Evolutionary conservation across 2,113 vertebrate species (phyloP).

Genomic region (Morone chrysops): DNA sequence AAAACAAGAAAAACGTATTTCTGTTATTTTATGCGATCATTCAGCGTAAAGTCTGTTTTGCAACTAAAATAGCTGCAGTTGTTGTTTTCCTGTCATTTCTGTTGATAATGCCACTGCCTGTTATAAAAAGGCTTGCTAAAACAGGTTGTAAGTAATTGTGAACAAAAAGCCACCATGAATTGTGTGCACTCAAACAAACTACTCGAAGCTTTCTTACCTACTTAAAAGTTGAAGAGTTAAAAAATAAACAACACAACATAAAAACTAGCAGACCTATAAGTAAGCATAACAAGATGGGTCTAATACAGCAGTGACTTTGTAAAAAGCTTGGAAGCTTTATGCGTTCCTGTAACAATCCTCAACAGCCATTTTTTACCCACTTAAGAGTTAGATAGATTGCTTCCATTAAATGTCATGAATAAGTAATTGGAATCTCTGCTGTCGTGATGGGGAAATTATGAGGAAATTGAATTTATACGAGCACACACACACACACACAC

Average conservation of each 20-base stretch:
- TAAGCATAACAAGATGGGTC: background rate
- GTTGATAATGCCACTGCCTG: constrained; percentile 36
- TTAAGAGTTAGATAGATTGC: constrained; percentile 35
- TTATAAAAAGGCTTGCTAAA: constrained; percentile 8
- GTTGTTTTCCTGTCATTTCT: constrained; percentile 36
- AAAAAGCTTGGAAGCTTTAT: constrained; percentile 12
- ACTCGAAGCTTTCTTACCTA: constrained; percentile 10
- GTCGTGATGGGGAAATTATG: constrained; percentile 23
- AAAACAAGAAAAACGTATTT: constrained; percentile 13
- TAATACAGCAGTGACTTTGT: background rate
- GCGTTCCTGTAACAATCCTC: constrained; percentile 4
- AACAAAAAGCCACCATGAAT: constrained; percentile 8
- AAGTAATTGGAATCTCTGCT: constrained; percentile 38
- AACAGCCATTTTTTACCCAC: constrained; percentile 9
- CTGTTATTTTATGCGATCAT: constrained; percentile 12
- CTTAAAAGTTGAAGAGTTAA: background rate
- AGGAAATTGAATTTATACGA: constrained; percentile 34
- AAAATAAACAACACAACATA: constrained; percentile 6
- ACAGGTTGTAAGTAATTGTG: constrained; percentile 7
- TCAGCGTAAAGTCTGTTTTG: constrained; percentile 11
- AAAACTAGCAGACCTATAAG: background rate
- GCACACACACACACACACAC: constrained; percentile 1
- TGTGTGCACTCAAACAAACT: constrained; percentile 17
- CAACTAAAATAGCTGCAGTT: constrained; percentile 25
- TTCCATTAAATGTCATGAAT: constrained; percentile 52